Percentiles rank a stretch among this genome's conserved stretches.
phyloP scores from a whole-genome alignment of 2,113 vertebrate species.

The Corythoichthys intestinalis region DNA sequence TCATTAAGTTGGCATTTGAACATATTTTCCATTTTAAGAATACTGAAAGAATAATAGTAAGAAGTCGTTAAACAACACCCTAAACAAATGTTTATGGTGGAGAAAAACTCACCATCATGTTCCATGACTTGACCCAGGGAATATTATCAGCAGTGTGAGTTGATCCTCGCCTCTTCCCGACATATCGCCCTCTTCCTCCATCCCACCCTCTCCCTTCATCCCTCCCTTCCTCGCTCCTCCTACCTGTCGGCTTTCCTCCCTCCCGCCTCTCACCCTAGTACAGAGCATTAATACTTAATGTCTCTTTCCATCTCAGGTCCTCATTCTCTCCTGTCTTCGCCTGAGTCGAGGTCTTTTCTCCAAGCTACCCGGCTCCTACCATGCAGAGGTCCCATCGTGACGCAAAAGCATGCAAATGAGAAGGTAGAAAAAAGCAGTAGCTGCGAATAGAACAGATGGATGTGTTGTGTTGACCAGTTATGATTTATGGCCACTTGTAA shows the following conservation, averaged over 20 bases:
- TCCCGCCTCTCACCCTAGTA: conserved; percentile 29
- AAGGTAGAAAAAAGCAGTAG: background rate
- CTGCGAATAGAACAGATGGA: background rate
- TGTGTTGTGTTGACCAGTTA: background rate
- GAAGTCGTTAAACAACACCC: background rate
- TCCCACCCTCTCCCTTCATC: background rate
- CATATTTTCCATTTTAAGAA: background rate
- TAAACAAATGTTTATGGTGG: conserved; percentile 6
- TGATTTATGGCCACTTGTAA: conserved; percentile 2
- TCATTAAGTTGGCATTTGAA: background rate
- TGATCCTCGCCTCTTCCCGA: conserved; percentile 62
- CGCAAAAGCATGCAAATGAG: background rate
- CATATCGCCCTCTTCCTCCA: conserved; percentile 40
- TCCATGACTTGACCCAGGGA: conserved; percentile 74
- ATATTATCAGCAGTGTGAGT: conserved; percentile 56
- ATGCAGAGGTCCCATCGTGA: conserved; percentile 27
- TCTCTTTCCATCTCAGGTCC: conserved; percentile 63
- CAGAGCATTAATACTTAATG: conserved; percentile 70
- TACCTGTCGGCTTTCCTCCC: conserved; percentile 7
- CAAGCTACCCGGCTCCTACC: background rate
- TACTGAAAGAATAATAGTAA: background rate
- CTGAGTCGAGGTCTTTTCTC: background rate
- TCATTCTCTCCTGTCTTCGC: conserved; percentile 3
- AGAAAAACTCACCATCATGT: conserved; percentile 71
- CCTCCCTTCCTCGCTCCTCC: conserved; percentile 16